Base-by-base conservation (phyloP, 2,888 invertebrate species). In the Scelioninae gen. 1 region DNA sequence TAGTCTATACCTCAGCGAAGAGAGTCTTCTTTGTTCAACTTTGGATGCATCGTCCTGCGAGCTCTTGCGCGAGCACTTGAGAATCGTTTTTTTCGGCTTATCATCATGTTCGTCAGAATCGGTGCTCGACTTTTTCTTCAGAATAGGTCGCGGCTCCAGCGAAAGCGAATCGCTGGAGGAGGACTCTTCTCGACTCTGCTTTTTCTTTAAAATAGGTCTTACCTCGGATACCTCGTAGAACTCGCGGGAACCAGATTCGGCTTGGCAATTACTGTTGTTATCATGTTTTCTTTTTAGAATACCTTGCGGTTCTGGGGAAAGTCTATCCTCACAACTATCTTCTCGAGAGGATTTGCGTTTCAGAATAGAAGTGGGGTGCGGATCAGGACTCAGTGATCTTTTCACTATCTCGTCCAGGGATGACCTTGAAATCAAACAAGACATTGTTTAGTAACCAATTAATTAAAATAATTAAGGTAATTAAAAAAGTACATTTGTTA, bases 91-190 rank as follows among this genome's bases (percentile, higher is more conserved):
- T 88, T 94, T 95, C 0, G 95, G 95, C 86, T 94, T 94, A 86
- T 95, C 96, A 58, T 95, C 95, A 87, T 94, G 94, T 87, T 96
- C 96, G 84, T 95, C 95, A 55, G 95, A 95, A 88, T 96, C 96
- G 0, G 95, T 95, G 83, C 95, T 95, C 0, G 95, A 95, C 91
- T 97, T 97, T 93, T 98, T 98, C 93, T 97, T 97, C 45, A 97
- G 92, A 88, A 97, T 97, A 4, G 97, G 97, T 91, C 93, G 91
- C 0, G 93, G 93, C 56, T 91, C 91, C 31, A 89, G 72, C 0
- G 89, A 90, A 3, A 89, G 87, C 23, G 88, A 87, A 75, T 91
- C 91, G 65, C 88, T 89, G 6, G 89, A 89, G 4, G 88, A 87
- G 0, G 89, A 88, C 89, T 96, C 96, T 88, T 96, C 96, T 5